Percentiles rank a stretch among this genome's conserved stretches.
These are phyloP conservation scores for Tenthredo scrophulariae DNA, from an alignment of 2,888 invertebrate species.

Conservation along the genomic window DNA sequence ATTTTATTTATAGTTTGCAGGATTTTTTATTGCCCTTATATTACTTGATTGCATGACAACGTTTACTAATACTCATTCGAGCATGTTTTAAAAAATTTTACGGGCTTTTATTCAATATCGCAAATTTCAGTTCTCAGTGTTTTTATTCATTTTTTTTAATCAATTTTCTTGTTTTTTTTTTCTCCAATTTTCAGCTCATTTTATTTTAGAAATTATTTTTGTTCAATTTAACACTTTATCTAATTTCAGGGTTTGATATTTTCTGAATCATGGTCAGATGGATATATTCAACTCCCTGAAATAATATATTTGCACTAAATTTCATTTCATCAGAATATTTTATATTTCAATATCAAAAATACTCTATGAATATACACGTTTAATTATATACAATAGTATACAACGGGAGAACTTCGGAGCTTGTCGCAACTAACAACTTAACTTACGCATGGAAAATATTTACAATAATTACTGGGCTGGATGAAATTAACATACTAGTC, in stretches of 20 bases:
- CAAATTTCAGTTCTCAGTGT: not conserved
- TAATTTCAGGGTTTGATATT: not conserved
- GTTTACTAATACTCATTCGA: slow-evolving; percentile 7
- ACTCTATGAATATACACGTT: not conserved
- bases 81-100: slow-evolving; percentile 2
- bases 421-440: slow-evolving; percentile 31
- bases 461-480: slow-evolving; percentile 13
- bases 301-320: not conserved
- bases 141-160: not conserved
- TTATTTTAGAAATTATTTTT: not conserved
- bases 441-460: slow-evolving; percentile 11
- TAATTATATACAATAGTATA: not conserved
- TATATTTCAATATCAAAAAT: not conserved
- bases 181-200: not conserved
- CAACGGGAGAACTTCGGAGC: not conserved
- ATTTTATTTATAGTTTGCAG: slow-evolving; percentile 56
- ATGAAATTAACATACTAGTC: slow-evolving; percentile 35
- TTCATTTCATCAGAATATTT: not conserved
- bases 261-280: not conserved
- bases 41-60: slow-evolving; percentile 22
- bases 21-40: slow-evolving; percentile 1
- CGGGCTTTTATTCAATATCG: not conserved
- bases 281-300: not conserved
- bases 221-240: not conserved
- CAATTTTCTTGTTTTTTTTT: not conserved